A percentile compares a stretch with the other conserved stretches of the same genome.
Conservation (phyloP, 2,797 vertebrate genomes). For the Decapterus maruadsi region DNA sequence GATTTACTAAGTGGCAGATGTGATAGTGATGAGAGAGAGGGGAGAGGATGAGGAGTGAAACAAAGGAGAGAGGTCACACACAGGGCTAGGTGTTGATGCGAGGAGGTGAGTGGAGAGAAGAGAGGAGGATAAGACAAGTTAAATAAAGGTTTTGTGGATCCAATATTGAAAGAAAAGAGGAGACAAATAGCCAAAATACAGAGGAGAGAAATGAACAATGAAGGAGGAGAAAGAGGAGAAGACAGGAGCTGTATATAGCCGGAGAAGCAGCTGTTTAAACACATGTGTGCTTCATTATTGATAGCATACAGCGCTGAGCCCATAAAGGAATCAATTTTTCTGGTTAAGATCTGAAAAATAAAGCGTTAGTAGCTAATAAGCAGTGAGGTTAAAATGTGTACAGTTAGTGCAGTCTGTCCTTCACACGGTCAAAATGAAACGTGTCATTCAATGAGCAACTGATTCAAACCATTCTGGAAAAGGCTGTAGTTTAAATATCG, state of each 20-base stretch:
- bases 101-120: constrained; percentile 39
- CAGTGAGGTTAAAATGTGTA: neutral
- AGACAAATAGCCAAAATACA: constrained; percentile 23
- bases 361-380: neutral
- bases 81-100: constrained; percentile 59
- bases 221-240: constrained; percentile 26
- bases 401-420: neutral
- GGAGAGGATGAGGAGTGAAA: constrained; percentile 58
- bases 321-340: constrained; percentile 19
- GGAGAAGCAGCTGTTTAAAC: constrained; percentile 67
- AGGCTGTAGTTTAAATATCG: neutral
- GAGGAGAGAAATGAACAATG: constrained; percentile 8
- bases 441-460: neutral
- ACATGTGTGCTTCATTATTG: constrained; percentile 30
- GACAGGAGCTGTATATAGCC: constrained; percentile 26
- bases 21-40: constrained; percentile 63
- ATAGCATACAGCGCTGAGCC: constrained; percentile 27
- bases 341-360: neutral
- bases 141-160: constrained; percentile 19
- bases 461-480: neutral
- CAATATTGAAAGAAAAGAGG: constrained; percentile 38
- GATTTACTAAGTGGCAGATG: constrained; percentile 72
- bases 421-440: neutral
- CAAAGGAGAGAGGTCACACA: constrained; percentile 37
- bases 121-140: constrained; percentile 34